Percentiles rank a stretch among this genome's conserved stretches.
phyloP scores from a whole-genome alignment of 1,140 invertebrate species.

The Camponotus vicinus region DNA sequence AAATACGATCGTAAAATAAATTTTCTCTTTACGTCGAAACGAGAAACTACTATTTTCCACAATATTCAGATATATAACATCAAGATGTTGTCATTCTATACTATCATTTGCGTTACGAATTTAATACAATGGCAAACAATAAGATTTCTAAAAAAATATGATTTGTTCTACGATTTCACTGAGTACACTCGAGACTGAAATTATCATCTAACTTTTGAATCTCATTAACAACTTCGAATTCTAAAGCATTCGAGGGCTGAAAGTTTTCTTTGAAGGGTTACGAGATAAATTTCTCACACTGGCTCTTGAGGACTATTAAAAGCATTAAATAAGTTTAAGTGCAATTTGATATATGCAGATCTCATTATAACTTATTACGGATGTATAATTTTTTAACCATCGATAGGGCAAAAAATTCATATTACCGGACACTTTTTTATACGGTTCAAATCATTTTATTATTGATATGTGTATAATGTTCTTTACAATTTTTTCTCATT shows the following conservation, averaged over 20 bases:
- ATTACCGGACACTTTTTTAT: background rate
- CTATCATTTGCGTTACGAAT: background rate
- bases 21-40: conserved; percentile 49
- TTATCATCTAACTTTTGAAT: conserved; percentile 19
- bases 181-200: background rate
- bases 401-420: background rate
- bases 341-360: conserved; percentile 32
- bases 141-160: background rate
- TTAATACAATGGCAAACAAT: background rate
- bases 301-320: conserved; percentile 1
- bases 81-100: background rate
- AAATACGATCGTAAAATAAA: conserved; percentile 55
- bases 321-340: conserved; percentile 37
- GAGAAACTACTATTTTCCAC: background rate
- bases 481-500: background rate
- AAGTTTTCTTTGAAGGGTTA: conserved; percentile 13
- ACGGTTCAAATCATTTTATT: background rate
- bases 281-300: conserved; percentile 33
- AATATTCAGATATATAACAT: background rate
- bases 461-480: background rate
- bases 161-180: background rate
- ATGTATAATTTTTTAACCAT: conserved; percentile 29
- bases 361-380: conserved; percentile 50
- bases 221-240: conserved; percentile 2
- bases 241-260: background rate